A percentile compares a stretch with the other conserved stretches of the same genome.
Evolutionary conservation across 2,888 invertebrate species (phyloP).

Genomic region (Xestobium rufovillosum): DNA sequence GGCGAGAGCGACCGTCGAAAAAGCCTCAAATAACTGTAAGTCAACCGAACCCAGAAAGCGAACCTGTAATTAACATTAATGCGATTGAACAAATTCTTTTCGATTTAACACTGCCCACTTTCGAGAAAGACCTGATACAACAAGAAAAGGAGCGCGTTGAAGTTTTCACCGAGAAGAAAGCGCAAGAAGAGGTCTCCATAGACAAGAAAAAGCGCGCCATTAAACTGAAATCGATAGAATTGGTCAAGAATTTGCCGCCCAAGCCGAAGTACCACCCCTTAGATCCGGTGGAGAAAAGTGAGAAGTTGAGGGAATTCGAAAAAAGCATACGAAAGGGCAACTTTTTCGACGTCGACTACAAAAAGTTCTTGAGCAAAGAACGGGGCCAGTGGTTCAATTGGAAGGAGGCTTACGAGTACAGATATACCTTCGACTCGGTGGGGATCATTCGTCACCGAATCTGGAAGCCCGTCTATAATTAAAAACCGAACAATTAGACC

Average conservation of each 20-base stretch:
- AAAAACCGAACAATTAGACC: constrained; percentile 27
- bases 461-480: constrained; percentile 39
- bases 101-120: constrained; percentile 32
- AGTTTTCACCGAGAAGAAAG: constrained; percentile 37
- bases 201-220: constrained; percentile 38
- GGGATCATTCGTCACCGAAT: constrained; percentile 40
- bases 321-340: constrained; percentile 38
- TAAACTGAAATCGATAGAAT: constrained; percentile 31
- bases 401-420: constrained; percentile 35
- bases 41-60: constrained; percentile 10
- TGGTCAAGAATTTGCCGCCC: constrained; percentile 30
- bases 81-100: constrained; percentile 24
- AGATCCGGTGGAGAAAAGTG: constrained; percentile 39
- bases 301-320: constrained; percentile 38
- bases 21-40: constrained; percentile 21
- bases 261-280: constrained; percentile 36
- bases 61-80: constrained; percentile 16
- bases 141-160: constrained; percentile 39
- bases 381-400: constrained; percentile 29
- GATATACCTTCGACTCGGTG: constrained; percentile 40
- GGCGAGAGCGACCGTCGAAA: constrained; percentile 34
- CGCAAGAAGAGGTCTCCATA: constrained; percentile 36
- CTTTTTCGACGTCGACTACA: constrained; percentile 39
- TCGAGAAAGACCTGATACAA: constrained; percentile 37
- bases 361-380: constrained; percentile 35